Evolutionary conservation across 2,888 invertebrate species (phyloP).

Genomic region (Lochmaea crataegi): DNA sequence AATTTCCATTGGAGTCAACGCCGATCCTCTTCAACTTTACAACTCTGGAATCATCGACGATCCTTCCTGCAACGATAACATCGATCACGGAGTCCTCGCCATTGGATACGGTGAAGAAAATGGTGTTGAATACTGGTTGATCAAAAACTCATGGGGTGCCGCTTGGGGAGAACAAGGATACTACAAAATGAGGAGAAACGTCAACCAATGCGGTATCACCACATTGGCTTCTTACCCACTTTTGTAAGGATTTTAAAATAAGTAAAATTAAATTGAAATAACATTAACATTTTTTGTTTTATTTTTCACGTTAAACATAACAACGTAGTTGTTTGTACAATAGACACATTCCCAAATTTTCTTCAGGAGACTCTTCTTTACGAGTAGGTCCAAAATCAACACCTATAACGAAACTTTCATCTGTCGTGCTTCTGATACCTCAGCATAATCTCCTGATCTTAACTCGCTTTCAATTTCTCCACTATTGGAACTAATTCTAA

Average conservation of each 20-base stretch:
- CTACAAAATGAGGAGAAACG: constrained; percentile 20
- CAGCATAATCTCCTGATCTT: constrained; percentile 39
- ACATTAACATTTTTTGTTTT: neutral
- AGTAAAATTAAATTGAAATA: neutral
- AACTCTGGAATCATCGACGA: constrained; percentile 20
- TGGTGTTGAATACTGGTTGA: constrained; percentile 22
- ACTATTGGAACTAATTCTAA: constrained; percentile 74
- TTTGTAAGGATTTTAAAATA: neutral
- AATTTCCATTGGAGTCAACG: constrained; percentile 29
- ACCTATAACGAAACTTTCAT: constrained; percentile 75
- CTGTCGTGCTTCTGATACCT: constrained; percentile 47
- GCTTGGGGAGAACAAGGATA: constrained; percentile 29
- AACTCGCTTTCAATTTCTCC: constrained; percentile 22
- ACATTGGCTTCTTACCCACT: constrained; percentile 19
- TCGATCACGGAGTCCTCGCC: constrained; percentile 20
- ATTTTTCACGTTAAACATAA: constrained; percentile 43
- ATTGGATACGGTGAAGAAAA: constrained; percentile 26
- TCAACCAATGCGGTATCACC: constrained; percentile 26
- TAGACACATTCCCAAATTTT: constrained; percentile 85
- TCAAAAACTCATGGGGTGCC: constrained; percentile 34
- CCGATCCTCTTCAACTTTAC: constrained; percentile 28
- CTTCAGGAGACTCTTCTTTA: constrained; percentile 77
- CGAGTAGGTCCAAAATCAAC: constrained; percentile 76
- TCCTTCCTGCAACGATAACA: neutral
- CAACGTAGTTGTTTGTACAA: constrained; percentile 80